phyloP scores from a whole-genome alignment of 2,888 invertebrate species.

The Pollenia angustigena region DNA sequence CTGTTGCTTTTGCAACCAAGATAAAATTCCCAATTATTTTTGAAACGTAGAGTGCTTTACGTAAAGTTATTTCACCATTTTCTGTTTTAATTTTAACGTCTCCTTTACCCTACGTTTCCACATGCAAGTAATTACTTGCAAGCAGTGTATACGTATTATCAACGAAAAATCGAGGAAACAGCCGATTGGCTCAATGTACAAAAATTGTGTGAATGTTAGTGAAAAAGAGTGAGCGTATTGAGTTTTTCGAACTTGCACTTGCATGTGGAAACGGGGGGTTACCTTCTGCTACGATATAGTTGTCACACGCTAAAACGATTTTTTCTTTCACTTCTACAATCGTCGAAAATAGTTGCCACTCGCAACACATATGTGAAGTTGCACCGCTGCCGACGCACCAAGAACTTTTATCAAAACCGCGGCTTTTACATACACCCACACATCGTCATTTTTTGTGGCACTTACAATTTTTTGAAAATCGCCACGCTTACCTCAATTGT shows the following conservation, averaged over 20 bases:
- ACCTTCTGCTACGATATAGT: slow-evolving; percentile 23
- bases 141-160: too few species aligned
- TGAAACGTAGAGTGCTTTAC: slow-evolving; percentile 56
- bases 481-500: not conserved
- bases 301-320: slow-evolving; percentile 43
- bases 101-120: too few species aligned
- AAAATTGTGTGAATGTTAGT: too few species aligned
- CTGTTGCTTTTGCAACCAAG: slow-evolving; percentile 55
- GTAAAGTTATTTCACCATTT: slow-evolving; percentile 30
- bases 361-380: slow-evolving; percentile 49
- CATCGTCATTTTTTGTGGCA: not conserved
- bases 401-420: too few species aligned
- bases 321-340: slow-evolving; percentile 32
- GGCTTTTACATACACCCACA: too few species aligned
- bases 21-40: slow-evolving; percentile 60
- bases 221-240: too few species aligned
- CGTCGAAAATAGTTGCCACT: slow-evolving; percentile 27
- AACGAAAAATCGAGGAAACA: too few species aligned
- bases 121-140: too few species aligned
- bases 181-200: too few species aligned
- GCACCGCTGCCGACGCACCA: too few species aligned
- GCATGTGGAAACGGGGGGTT: too few species aligned
- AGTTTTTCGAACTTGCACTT: too few species aligned
- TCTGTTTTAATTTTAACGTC: slow-evolving; percentile 21
- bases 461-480: not conserved